phyloP scores from a whole-genome alignment of 2,888 invertebrate species.

The Tineola bisselliella region DNA sequence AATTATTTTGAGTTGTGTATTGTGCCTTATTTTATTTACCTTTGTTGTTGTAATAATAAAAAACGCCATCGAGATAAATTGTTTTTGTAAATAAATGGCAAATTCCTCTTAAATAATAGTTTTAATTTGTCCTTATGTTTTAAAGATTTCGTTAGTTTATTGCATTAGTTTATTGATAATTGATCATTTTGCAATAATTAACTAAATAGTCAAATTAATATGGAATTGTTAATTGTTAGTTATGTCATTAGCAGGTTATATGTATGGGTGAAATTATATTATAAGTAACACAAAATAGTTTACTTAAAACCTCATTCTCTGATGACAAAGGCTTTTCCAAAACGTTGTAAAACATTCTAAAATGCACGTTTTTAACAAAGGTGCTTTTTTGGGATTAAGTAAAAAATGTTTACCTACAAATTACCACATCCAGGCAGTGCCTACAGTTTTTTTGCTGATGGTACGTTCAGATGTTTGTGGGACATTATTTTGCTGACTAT shows the following conservation, averaged over 20 bases:
- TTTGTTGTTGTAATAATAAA: no score
- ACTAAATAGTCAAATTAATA: slow-evolving; percentile 1
- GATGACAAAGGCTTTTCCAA: no score
- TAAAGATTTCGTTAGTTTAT: no score
- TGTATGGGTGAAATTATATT: no score
- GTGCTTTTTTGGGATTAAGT: slow-evolving; percentile 6
- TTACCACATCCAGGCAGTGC: slow-evolving; percentile 22
- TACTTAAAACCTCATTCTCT: no score
- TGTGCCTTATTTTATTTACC: no score
- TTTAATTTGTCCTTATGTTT: no score
- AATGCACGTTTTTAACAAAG: slow-evolving; percentile 13
- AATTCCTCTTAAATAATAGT: no score
- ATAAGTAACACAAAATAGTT: no score
- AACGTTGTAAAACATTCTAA: not conserved
- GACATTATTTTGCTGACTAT: slow-evolving; percentile 16
- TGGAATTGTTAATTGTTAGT: not conserved
- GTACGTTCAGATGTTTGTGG: slow-evolving; percentile 21
- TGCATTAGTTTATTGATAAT: not conserved
- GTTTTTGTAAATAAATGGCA: no score
- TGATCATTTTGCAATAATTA: not conserved
- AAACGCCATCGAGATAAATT: no score
- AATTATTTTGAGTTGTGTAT: no score
- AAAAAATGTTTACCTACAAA: not conserved
- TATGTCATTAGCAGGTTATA: not conserved
- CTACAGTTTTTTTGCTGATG: slow-evolving; percentile 15